A percentile compares a stretch with the other conserved stretches of the same genome.
Conservation (phyloP, 2,113 vertebrate species). For the Channa argus region DNA sequence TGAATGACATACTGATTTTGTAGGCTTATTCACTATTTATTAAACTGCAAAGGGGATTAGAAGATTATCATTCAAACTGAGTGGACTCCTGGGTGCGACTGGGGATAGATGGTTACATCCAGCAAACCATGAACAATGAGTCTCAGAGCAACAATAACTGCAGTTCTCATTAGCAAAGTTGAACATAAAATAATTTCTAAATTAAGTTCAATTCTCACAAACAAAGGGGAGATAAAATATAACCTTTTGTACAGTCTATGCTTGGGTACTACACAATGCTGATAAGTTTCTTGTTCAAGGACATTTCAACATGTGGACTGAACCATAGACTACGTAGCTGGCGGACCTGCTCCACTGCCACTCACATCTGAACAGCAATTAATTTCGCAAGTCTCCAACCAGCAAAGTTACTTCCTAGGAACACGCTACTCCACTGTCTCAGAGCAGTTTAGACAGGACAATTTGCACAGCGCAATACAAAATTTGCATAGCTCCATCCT, state of each 20-base stretch:
- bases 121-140: background rate
- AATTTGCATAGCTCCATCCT: background rate
- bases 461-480: background rate
- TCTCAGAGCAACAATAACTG: background rate
- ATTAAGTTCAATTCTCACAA: too few relatives aligned
- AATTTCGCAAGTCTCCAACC: too few relatives aligned
- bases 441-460: background rate
- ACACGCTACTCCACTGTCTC: too few relatives aligned
- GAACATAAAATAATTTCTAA: background rate
- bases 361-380: too few relatives aligned
- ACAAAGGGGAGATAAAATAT: too few relatives aligned
- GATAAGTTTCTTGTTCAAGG: too few relatives aligned
- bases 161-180: background rate
- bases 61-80: constrained; percentile 33
- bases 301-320: too few relatives aligned
- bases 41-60: constrained; percentile 26
- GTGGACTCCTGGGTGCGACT: constrained; percentile 9
- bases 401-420: background rate
- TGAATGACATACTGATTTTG: constrained; percentile 17
- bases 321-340: too few relatives aligned
- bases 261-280: background rate
- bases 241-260: background rate
- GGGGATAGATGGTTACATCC: background rate
- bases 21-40: constrained; percentile 29
- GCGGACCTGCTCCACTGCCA: too few relatives aligned